phyloP scores from a whole-genome alignment of 2,888 invertebrate genomes.

The Orthosia cruda region DNA sequence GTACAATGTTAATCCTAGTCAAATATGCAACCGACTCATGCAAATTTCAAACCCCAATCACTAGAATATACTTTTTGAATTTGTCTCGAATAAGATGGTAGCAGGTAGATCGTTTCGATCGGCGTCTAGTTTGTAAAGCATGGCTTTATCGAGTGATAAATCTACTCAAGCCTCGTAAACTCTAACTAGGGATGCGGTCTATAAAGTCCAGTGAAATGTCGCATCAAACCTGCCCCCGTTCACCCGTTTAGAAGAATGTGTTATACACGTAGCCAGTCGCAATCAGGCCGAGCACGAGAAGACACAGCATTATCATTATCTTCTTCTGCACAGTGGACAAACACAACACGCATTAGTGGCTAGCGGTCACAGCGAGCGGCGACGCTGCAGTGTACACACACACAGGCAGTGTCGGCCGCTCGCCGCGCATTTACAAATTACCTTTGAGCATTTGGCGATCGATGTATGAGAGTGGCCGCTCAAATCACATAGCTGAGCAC shows the following conservation, averaged over 20 bases:
- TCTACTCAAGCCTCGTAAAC: conserved; percentile 65
- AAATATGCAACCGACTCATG: conserved; percentile 75
- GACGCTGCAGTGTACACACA: conserved; percentile 61
- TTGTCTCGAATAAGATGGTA: conserved; percentile 69
- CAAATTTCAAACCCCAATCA: conserved; percentile 80
- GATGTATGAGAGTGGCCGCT: conserved; percentile 78
- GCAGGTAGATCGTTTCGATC: conserved; percentile 60
- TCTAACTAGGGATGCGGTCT: conserved; percentile 82
- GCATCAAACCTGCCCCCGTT: conserved; percentile 89
- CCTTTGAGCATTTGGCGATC: conserved; percentile 87
- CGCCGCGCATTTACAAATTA: conserved; percentile 77
- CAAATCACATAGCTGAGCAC: conserved; percentile 93
- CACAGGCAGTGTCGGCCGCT: conserved; percentile 72
- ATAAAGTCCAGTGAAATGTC: conserved; percentile 78
- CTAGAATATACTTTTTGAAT: conserved; percentile 53
- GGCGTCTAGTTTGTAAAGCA: conserved; percentile 59
- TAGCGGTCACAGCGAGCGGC: conserved; percentile 81
- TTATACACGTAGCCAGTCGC: conserved; percentile 91
- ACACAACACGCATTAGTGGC: conserved; percentile 88
- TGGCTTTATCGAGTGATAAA: conserved; percentile 64
- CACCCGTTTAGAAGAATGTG: conserved; percentile 89
- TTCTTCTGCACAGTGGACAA: conserved; percentile 96
- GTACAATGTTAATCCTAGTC: conserved; percentile 53
- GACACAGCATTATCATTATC: conserved; percentile 98
- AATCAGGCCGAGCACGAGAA: conserved; percentile 95